Conservation (phyloP, 2,888 invertebrate genomes). For the Drosophila emarginata region DNA sequence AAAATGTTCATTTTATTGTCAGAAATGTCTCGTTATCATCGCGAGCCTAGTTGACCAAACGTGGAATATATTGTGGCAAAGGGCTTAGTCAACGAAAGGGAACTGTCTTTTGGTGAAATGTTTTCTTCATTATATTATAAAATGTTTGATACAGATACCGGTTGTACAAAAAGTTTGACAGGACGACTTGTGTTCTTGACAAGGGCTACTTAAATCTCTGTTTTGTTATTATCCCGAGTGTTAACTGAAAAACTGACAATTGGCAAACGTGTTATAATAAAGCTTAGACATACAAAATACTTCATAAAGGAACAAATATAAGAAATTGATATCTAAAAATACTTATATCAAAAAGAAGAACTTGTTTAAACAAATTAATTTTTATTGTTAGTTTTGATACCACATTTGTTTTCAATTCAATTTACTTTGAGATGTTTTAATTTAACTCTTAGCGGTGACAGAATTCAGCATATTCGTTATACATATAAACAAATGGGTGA, state of each 20-base stretch:
- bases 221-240: slow-evolving; percentile 7
- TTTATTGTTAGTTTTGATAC: too few relatives aligned
- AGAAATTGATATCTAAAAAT: too few relatives aligned
- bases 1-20: slow-evolving; percentile 50
- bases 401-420: too few relatives aligned
- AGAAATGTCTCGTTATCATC: slow-evolving; percentile 40
- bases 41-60: slow-evolving; percentile 36
- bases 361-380: too few relatives aligned
- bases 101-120: slow-evolving; percentile 29
- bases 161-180: slow-evolving; percentile 5
- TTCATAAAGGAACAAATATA: too few relatives aligned
- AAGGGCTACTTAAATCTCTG: slow-evolving; percentile 13
- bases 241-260: slow-evolving; percentile 10
- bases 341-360: too few relatives aligned
- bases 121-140: slow-evolving; percentile 17
- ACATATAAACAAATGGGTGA: too few relatives aligned
- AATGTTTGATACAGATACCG: slow-evolving; percentile 1
- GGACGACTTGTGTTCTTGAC: slow-evolving; percentile 11
- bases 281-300: slow-evolving; percentile 15
- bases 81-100: slow-evolving; percentile 29
- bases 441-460: too few relatives aligned
- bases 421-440: too few relatives aligned
- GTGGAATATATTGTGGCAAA: slow-evolving; percentile 36
- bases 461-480: too few relatives aligned
- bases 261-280: background rate